These are phyloP conservation scores for Limnephilus marmoratus DNA, from an alignment of 2,888 invertebrate genomes.

Conservation along the genomic window DNA sequence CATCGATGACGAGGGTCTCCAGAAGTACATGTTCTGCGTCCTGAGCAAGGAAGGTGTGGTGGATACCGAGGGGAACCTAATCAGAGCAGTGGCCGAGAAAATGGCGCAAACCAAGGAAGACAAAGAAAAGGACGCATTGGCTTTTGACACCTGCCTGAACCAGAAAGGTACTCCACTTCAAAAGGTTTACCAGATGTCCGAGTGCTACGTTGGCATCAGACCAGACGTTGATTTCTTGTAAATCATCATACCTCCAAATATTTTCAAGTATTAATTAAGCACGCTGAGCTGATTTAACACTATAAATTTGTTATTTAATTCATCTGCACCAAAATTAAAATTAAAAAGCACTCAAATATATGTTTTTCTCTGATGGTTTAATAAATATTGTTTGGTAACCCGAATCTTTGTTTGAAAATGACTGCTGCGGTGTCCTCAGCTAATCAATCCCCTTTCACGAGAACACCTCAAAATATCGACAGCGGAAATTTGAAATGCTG, in stretches of 20 bases:
- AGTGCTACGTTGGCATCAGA: not conserved
- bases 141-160: conserved; percentile 59
- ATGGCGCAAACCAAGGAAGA: conserved; percentile 56
- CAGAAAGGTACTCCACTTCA: conserved; percentile 34
- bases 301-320: not conserved
- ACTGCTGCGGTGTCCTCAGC: no score
- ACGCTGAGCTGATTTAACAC: not conserved
- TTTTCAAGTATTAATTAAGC: not conserved
- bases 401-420: not conserved
- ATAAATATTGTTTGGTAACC: not conserved
- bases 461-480: no score
- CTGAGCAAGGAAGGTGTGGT: conserved; percentile 59
- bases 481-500: no score
- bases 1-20: conserved; percentile 67
- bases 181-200: not conserved
- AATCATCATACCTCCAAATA: not conserved
- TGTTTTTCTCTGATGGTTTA: not conserved
- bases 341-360: not conserved
- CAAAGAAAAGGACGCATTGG: conserved; percentile 47
- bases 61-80: conserved; percentile 60
- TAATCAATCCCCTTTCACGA: no score
- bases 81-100: conserved; percentile 56
- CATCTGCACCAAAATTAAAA: not conserved
- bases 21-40: conserved; percentile 68
- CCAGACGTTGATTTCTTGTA: not conserved